phyloP scores from a whole-genome alignment of 2,888 invertebrate species.

The Metopia argyrocephala region DNA sequence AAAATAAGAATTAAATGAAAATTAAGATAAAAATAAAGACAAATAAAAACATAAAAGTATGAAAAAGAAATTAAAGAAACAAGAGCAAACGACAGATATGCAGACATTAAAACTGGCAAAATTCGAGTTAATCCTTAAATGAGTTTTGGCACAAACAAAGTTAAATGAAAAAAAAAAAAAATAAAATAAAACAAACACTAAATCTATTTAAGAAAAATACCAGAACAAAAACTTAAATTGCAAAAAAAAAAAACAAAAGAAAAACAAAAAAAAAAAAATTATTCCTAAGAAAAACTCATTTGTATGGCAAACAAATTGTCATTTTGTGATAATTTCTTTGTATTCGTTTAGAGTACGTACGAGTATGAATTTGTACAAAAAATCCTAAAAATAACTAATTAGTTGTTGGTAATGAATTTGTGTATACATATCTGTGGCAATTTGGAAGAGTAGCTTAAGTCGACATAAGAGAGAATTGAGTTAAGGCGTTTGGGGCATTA shows the following conservation, averaged over 20 bases:
- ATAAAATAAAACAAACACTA: not conserved
- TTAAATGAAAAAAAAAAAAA: not conserved
- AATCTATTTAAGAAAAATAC: not conserved
- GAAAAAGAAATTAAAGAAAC: not conserved
- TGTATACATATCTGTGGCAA: slow-evolving; percentile 26
- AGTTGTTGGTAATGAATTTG: slow-evolving; percentile 53
- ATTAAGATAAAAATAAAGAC: not conserved
- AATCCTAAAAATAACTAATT: not conserved
- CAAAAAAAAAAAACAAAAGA: not conserved
- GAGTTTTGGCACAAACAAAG: slow-evolving; percentile 17
- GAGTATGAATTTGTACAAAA: slow-evolving; percentile 11
- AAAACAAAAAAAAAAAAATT: slow-evolving; percentile 8
- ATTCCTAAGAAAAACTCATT: slow-evolving; percentile 54
- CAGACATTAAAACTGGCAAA: slow-evolving; percentile 26
- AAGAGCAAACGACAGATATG: not conserved
- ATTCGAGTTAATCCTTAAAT: slow-evolving; percentile 48
- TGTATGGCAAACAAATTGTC: slow-evolving; percentile 56
- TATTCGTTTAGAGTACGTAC: slow-evolving; percentile 14
- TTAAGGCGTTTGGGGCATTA: too few relatives aligned
- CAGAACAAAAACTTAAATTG: not conserved
- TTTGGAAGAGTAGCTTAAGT: too few relatives aligned
- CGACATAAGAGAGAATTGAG: too few relatives aligned
- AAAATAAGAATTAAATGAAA: not conserved
- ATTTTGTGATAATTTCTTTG: slow-evolving; percentile 52
- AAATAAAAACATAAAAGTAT: slow-evolving; percentile 12